Conservation (phyloP, 2,113 vertebrate genomes). For the Megalops atlanticus region DNA sequence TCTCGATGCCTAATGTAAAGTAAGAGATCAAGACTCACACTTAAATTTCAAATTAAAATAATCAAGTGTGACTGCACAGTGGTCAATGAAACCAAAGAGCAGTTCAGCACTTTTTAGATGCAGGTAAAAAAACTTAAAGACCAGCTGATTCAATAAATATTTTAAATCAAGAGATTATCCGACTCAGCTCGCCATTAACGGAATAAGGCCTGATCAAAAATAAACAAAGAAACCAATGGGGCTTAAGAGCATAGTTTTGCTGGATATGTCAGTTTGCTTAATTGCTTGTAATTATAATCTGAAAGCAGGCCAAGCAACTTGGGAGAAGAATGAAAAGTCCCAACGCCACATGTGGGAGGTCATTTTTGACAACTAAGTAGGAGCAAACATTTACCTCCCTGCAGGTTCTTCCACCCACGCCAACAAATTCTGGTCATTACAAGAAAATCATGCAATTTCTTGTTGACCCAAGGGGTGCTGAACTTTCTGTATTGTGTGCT, state of each 20-base stretch:
- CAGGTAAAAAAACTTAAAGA: neutral
- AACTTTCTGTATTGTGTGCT: conserved; percentile 49
- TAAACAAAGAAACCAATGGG: neutral
- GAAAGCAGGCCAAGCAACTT: conserved; percentile 45
- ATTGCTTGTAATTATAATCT: conserved; percentile 31
- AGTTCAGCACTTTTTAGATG: neutral
- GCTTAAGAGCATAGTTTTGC: neutral
- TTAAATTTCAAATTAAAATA: neutral
- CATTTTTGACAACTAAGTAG: conserved; percentile 5
- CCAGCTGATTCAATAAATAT: neutral
- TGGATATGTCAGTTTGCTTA: conserved; percentile 29
- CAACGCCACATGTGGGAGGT: conserved; percentile 3
- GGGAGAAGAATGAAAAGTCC: conserved; percentile 35
- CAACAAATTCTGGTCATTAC: conserved; percentile 38
- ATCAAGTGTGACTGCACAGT: neutral
- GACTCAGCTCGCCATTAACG: neutral
- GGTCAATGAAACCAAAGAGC: neutral
- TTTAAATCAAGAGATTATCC: neutral
- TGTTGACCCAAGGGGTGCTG: conserved; percentile 39
- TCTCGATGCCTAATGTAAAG: neutral
- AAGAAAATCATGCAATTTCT: conserved; percentile 22
- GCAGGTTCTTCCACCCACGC: conserved; percentile 4
- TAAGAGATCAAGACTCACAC: neutral
- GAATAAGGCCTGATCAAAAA: neutral
- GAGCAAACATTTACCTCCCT: conserved; percentile 13